Evolutionary conservation across 92 coral and sea anemone species (phyloP).

Genomic region (Hydrozoanthus gracilis): DNA sequence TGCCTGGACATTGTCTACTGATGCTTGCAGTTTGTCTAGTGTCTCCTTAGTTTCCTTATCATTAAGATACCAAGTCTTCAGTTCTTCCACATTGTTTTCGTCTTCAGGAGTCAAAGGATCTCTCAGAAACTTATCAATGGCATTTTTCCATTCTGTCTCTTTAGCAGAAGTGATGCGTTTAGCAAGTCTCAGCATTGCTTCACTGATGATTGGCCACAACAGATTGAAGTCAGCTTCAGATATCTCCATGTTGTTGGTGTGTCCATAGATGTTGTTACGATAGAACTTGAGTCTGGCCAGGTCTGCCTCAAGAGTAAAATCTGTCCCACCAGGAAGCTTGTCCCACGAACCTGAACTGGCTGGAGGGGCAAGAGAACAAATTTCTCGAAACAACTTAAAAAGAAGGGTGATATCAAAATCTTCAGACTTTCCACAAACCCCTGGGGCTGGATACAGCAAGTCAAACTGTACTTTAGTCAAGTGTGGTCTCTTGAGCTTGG

Average conservation of each 20-base stretch:
- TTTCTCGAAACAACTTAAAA: slow-evolving; percentile 15
- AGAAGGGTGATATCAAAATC: too few relatives aligned
- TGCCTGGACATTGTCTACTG: background rate
- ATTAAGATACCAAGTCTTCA: slow-evolving; percentile 57
- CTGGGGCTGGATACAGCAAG: slow-evolving; percentile 53
- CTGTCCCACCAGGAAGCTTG: slow-evolving; percentile 35
- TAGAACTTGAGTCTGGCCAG: slow-evolving; percentile 51
- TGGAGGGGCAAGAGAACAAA: slow-evolving; percentile 52
- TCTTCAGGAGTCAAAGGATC: slow-evolving; percentile 56
- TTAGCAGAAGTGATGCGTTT: slow-evolving; percentile 19
- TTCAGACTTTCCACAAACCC: background rate
- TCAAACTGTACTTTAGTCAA: slow-evolving; percentile 33
- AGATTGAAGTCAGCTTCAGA: slow-evolving; percentile 37
- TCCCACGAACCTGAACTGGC: slow-evolving; percentile 39
- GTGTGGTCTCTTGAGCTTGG: slow-evolving; percentile 26
- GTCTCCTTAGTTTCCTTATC: slow-evolving; percentile 54
- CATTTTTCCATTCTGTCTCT: slow-evolving; percentile 49
- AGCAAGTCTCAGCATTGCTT: slow-evolving; percentile 60
- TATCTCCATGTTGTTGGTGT: slow-evolving; percentile 56
- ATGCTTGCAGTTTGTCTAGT: slow-evolving; percentile 18
- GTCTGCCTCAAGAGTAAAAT: slow-evolving; percentile 51
- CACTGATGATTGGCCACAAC: slow-evolving; percentile 56
- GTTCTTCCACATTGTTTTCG: slow-evolving; percentile 45
- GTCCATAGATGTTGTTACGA: slow-evolving; percentile 64
- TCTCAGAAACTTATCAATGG: slow-evolving; percentile 29